These are phyloP conservation scores for Heliothis virescens DNA, from an alignment of 1,140 invertebrate species.

Conservation along the genomic window DNA sequence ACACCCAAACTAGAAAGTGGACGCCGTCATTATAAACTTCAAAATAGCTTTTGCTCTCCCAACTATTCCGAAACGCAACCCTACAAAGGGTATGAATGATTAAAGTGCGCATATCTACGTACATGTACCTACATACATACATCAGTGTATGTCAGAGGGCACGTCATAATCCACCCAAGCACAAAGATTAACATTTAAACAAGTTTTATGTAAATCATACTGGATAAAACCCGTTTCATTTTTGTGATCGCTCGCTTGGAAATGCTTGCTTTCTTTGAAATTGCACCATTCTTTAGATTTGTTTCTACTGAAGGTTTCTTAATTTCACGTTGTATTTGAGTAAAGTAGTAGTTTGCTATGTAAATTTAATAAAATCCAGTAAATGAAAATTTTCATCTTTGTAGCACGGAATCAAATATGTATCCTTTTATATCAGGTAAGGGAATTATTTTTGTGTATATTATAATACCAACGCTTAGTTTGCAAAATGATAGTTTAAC, in stretches of 20 bases:
- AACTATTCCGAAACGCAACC: conserved; percentile 39
- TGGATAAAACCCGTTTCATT: conserved; percentile 63
- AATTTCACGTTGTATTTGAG: conserved; percentile 9
- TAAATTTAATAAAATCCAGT: conserved; percentile 16
- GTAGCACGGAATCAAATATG: neutral
- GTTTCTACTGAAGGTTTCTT: conserved; percentile 33
- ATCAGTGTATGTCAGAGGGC: conserved; percentile 64
- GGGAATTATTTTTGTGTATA: too few species aligned
- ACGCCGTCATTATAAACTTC: conserved; percentile 7
- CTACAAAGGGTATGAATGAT: conserved; percentile 60
- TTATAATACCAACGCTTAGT: neutral
- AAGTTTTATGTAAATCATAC: conserved; percentile 80
- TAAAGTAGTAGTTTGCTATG: conserved; percentile 18
- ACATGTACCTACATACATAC: conserved; percentile 4
- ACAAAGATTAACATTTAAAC: conserved; percentile 81
- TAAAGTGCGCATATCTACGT: conserved; percentile 58
- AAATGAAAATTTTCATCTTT: neutral
- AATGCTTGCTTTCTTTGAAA: conserved; percentile 58
- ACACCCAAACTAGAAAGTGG: too few species aligned
- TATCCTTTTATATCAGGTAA: neutral
- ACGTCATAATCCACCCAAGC: conserved; percentile 70
- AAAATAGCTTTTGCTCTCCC: conserved; percentile 16
- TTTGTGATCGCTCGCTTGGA: conserved; percentile 59
- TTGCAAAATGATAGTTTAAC: neutral
- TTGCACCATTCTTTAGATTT: conserved; percentile 53